Evolutionary conservation across 92 coral and sea anemone genomes (phyloP), one percentile per base, ranked within the genome.

Genomic region (Heteractis magnifica): DNA sequence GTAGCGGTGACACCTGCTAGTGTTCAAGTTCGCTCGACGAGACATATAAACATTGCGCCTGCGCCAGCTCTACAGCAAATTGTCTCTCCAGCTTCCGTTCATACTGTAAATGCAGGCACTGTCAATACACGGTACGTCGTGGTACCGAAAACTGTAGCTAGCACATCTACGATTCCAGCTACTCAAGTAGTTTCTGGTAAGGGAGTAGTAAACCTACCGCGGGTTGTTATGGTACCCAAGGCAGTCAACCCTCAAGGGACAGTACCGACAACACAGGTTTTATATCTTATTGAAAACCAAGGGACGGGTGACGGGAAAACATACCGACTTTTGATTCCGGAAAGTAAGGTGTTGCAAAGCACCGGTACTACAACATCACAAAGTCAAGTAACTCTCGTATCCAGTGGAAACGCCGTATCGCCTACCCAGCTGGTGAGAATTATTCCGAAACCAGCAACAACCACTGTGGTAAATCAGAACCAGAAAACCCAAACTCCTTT

Each of bases 1-100:
- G 70, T 62, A 62, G 70, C 20, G 12, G 73, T 52, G 20, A 51
- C 77, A 51, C 26, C 59, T 19, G 23, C 59, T 13, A 75, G 1
- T 52, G 41, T 52, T 21, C 56, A 76, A 76, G 41, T 76, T n/a
- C 65, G 56, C 51, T 21, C 34, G n/a, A 49, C 65, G 11, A 65
- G 84, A 49, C 84, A 71, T 14, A 72, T 81, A 49, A 81, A 70
- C 65, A 81, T 81, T 44, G 84, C 84, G 64, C 84, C 84, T n/a
- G 84, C 84, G 41, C 84, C 73, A 68, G 15, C 44, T 34, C 44
- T 18, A 62, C 70, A n/a, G 12, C 70, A 62, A 62, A n/a, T 62
- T 5, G 8, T 62, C 9, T 20, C 70, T 62, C 4, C 70, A 62
- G 19, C 21, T 18, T 8, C 58, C 58, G 7, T 53, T 53, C 9